These are phyloP conservation scores for Hyalella azteca DNA, from an alignment of 2,888 invertebrate species.

Conservation along the genomic window DNA sequence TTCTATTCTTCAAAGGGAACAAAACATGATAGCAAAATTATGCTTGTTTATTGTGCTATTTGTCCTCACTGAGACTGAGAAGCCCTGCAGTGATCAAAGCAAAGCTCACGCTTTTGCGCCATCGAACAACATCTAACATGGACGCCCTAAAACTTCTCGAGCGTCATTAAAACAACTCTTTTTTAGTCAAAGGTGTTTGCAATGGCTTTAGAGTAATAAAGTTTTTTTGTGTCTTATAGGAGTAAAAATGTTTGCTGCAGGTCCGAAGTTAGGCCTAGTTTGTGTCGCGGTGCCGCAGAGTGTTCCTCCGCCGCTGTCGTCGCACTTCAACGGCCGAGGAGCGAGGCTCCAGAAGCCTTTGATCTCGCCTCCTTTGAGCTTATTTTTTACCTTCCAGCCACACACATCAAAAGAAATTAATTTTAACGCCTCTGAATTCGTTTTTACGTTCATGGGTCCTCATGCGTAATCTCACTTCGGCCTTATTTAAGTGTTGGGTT, in stretches of 20 bases:
- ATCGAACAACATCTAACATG: conserved; percentile 19
- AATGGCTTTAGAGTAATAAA: no score
- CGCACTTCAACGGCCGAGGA: conserved; percentile 30
- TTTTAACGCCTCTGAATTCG: conserved; percentile 40
- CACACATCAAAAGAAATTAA: conserved; percentile 40
- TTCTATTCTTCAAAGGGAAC: conserved; percentile 36
- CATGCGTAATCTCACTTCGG: neutral
- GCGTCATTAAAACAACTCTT: no score
- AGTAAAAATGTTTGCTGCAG: neutral
- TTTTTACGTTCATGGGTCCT: conserved; percentile 23
- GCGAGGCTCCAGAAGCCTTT: conserved; percentile 35
- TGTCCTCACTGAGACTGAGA: conserved; percentile 36
- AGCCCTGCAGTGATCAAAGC: conserved; percentile 37
- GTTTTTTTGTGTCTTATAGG: neutral
- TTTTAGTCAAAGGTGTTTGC: no score
- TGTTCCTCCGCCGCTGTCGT: conserved; percentile 25
- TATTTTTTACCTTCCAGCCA: conserved; percentile 39
- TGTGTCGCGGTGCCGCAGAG: conserved; percentile 23
- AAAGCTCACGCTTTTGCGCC: conserved; percentile 11
- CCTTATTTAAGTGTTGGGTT: conserved; percentile 7
- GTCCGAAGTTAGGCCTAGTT: conserved; percentile 31
- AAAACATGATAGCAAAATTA: conserved; percentile 37
- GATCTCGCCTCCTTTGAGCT: conserved; percentile 39
- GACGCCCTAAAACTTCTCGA: neutral
- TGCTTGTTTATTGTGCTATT: conserved; percentile 37